Base-by-base conservation (phyloP, 2,113 vertebrate genomes). In the Centropristis striata region DNA sequence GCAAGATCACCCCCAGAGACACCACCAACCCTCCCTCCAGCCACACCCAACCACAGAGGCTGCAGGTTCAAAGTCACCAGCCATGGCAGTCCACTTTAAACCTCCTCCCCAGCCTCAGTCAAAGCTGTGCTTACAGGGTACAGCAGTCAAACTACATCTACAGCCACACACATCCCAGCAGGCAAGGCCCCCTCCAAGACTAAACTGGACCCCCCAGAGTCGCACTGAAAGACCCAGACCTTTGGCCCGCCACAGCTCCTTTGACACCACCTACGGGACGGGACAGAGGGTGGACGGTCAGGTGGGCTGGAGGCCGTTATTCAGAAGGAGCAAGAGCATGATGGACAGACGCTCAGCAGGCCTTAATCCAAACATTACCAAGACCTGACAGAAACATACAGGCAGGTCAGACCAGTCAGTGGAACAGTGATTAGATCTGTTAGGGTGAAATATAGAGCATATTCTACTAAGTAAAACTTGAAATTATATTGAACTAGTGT, bases 281-380 rank as follows among this genome's bases (percentile, higher is more conserved):
- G 83, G 60, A 53, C 76, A 75, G 54, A 54, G 1, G 39, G 2
- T 11, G 0, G 41, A 32, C 4, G 49, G 61, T 39, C 78, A 78
- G 18, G 37, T 1, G 18, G 32, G 57, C 46, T 80, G 81, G 75
- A 77, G 68, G 57, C 36, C 36, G 1, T 50, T 65, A 1, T 72
- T 75, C 28, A 51, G 20, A 66, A 71, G 88, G 50, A 90, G 83
- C 84, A 76, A 50, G 37, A 86, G 89, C n/a, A 32, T 75, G 78
- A 60, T 7, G 3, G 78, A 87, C 1, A 78, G 51, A 74, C 54
- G 16, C 32, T 7, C 27, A 8, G 36, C 41, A 36, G 51, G 70
- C 39, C 41, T 37, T 8, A 11, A 44, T 41, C 66, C n/a, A 46
- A 83, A 77, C 23, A 41, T 20, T 14, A 47, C 7, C 2, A 72